Evolutionary conservation across 1,140 invertebrate genomes (phyloP).

Genomic region (Helicoverpa armigera): DNA sequence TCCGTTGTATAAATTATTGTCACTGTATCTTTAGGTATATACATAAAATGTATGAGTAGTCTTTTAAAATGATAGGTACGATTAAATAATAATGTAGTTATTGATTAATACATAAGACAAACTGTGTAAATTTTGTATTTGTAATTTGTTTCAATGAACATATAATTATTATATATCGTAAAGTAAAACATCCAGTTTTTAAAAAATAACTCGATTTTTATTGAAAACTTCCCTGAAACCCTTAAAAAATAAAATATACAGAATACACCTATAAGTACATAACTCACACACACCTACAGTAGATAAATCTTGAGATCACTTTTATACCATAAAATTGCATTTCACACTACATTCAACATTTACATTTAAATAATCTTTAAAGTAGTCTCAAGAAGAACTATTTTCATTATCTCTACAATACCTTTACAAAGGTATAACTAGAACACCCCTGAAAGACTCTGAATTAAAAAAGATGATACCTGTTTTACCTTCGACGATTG

Average conservation of each 20-base stretch:
- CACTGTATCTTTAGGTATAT: constrained; percentile 75
- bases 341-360: too few species aligned
- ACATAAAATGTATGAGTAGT: constrained; percentile 84
- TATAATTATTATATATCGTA: constrained; percentile 85
- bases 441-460: too few species aligned
- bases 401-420: too few species aligned
- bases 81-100: constrained; percentile 83
- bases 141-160: constrained; percentile 86
- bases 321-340: too few species aligned
- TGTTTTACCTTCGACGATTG: too few species aligned
- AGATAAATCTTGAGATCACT: too few species aligned
- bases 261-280: neutral
- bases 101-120: constrained; percentile 73
- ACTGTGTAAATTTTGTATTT: constrained; percentile 85
- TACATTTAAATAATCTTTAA: too few species aligned
- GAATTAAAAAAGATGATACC: too few species aligned
- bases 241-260: neutral
- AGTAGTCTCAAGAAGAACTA: too few species aligned
- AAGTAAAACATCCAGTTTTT: constrained; percentile 86
- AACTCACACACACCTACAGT: neutral
- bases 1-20: constrained; percentile 85
- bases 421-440: too few species aligned
- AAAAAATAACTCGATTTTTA: constrained; percentile 83
- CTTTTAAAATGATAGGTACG: constrained; percentile 82
- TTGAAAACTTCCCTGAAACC: constrained; percentile 52